Evolutionary conservation across 2,113 vertebrate genomes (phyloP).

Genomic region (Geothlypis trichas): DNA sequence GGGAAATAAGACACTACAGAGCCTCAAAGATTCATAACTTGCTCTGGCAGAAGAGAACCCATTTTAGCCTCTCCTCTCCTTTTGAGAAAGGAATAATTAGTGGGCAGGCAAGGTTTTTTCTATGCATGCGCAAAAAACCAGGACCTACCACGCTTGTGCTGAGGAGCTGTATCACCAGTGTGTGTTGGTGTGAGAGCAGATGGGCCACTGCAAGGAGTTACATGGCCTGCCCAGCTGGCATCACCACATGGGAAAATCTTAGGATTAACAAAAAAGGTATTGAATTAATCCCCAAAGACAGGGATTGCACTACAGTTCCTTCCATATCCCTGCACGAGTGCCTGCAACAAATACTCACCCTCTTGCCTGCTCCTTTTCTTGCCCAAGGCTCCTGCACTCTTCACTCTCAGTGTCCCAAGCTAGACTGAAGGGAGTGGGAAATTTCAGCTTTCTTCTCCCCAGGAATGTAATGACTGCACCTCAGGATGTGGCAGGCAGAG

Average conservation of each 20-base stretch:
- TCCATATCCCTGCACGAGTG: background rate
- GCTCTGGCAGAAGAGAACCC: background rate
- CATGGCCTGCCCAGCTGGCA: background rate
- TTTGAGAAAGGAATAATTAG: background rate
- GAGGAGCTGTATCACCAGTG: background rate
- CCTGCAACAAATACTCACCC: background rate
- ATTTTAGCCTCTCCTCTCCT: background rate
- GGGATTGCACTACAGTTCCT: background rate
- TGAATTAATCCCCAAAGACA: background rate
- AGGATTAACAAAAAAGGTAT: background rate
- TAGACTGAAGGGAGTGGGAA: background rate
- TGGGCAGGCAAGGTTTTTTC: background rate
- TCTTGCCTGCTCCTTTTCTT: background rate
- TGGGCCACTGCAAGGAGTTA: background rate
- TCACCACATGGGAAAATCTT: background rate
- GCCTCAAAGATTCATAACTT: background rate
- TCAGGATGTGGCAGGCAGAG: background rate
- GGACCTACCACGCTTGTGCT: background rate
- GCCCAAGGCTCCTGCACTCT: background rate
- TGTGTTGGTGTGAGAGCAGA: accelerated
- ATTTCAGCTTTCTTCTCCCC: background rate
- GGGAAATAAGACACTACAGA: background rate
- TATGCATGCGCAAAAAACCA: accelerated
- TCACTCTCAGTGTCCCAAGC: background rate
- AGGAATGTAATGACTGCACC: background rate